These are phyloP conservation scores for Ceyx cyanopectus DNA, from an alignment of 2,113 vertebrate genomes.

Conservation along the genomic window DNA sequence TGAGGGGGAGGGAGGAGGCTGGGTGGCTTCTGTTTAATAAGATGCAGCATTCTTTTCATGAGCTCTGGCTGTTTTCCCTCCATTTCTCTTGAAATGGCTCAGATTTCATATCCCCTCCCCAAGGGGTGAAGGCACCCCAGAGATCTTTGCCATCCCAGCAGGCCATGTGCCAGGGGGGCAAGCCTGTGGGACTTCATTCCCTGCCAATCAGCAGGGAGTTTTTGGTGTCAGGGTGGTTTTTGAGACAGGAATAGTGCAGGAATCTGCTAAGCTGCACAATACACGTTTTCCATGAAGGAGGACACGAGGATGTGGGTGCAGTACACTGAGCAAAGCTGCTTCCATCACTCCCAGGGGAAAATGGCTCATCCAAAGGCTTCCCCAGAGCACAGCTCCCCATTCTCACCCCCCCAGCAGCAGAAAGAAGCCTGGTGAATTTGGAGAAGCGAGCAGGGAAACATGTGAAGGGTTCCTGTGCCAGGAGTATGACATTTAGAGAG, in stretches of 20 bases:
- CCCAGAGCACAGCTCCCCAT: background rate
- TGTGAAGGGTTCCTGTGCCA: slow-evolving; percentile 34
- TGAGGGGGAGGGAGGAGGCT: background rate
- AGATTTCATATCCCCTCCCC: background rate
- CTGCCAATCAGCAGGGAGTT: background rate
- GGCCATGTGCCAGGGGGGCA: accelerated
- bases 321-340: background rate
- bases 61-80: background rate
- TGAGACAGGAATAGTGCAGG: background rate
- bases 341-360: background rate
- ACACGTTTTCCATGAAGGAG: background rate
- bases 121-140: background rate
- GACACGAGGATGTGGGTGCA: accelerated
- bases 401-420: background rate
- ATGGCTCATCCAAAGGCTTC: background rate
- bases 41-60: background rate
- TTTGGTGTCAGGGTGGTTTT: background rate
- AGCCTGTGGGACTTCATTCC: background rate
- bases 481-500: slow-evolving; percentile 29
- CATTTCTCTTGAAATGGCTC: background rate
- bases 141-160: background rate
- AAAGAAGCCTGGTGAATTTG: background rate
- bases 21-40: background rate
- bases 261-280: background rate
- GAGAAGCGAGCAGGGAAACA: background rate